Evolutionary conservation across 64 coral and sea anemone genomes (phyloP).

Genomic region (Acropora tenuis): DNA sequence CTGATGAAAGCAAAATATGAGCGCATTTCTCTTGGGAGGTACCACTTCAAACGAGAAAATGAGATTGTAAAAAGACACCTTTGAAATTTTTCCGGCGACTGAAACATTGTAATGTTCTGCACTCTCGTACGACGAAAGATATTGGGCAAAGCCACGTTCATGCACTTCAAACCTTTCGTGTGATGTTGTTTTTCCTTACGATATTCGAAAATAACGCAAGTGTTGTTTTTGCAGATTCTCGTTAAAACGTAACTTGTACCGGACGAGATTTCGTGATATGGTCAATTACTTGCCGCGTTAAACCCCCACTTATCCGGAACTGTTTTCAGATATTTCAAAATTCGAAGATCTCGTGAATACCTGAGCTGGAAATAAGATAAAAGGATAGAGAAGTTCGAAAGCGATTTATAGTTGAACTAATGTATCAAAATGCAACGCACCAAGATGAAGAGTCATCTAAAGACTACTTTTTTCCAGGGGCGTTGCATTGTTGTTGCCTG

Average conservation of each 20-base stretch:
- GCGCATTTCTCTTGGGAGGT: background rate
- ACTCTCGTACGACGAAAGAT: background rate
- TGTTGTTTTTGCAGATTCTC: background rate
- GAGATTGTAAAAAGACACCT: background rate
- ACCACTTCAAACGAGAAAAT: background rate
- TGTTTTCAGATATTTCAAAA: background rate
- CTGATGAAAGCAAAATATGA: background rate
- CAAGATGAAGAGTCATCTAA: background rate
- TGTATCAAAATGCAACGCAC: background rate
- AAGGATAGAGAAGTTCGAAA: background rate
- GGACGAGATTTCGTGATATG: background rate
- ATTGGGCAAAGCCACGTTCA: background rate
- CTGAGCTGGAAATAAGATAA: background rate
- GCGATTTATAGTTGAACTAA: background rate
- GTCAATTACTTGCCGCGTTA: background rate
- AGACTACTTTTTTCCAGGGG: background rate
- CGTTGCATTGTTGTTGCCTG: background rate
- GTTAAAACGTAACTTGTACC: background rate
- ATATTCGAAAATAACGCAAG: background rate
- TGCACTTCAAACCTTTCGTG: background rate
- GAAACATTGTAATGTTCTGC: background rate
- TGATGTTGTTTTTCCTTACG: background rate
- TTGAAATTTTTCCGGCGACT: background rate
- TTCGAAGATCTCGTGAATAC: background rate
- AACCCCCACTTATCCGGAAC: background rate